Conservation (phyloP, 2,113 vertebrate genomes). For the Cervus canadensis region DNA sequence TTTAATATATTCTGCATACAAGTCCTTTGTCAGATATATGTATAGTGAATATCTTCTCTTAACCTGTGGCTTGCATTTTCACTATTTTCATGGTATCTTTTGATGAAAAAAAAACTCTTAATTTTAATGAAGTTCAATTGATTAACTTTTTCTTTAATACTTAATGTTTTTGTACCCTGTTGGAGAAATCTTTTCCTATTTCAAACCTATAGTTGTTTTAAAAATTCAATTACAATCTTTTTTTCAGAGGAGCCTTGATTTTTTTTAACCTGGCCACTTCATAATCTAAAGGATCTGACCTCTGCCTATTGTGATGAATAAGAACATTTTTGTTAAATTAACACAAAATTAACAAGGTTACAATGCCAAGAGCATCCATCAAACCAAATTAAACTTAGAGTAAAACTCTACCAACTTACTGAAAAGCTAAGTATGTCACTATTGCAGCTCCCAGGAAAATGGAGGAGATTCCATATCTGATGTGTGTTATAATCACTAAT, state of each 20-base stretch:
- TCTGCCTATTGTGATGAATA: slow-evolving; percentile 35
- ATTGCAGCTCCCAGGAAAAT: slow-evolving; percentile 88
- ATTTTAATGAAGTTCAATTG: slow-evolving; percentile 12
- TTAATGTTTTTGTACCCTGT: neutral
- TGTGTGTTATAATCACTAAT: slow-evolving; percentile 85
- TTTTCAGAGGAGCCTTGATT: neutral
- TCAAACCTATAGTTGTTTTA: neutral
- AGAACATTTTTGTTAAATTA: neutral
- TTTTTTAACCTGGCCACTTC: slow-evolving; percentile 6
- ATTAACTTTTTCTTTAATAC: neutral
- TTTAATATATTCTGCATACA: neutral
- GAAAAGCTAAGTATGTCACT: slow-evolving; percentile 85
- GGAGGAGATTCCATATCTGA: slow-evolving; percentile 88
- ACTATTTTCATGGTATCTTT: neutral
- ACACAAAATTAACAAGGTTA: slow-evolving; percentile 24
- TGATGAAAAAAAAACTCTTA: slow-evolving; percentile 30
- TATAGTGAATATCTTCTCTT: neutral
- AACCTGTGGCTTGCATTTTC: neutral
- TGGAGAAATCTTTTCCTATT: neutral
- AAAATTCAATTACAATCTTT: neutral
- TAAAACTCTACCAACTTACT: slow-evolving; percentile 82
- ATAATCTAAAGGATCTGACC: slow-evolving; percentile 19
- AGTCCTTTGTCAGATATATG: neutral
- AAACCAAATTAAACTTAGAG: slow-evolving; percentile 40
- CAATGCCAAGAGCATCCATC: neutral